These are phyloP conservation scores for Mythimna loreyi DNA, from an alignment of 2,888 invertebrate genomes.

Conservation along the genomic window DNA sequence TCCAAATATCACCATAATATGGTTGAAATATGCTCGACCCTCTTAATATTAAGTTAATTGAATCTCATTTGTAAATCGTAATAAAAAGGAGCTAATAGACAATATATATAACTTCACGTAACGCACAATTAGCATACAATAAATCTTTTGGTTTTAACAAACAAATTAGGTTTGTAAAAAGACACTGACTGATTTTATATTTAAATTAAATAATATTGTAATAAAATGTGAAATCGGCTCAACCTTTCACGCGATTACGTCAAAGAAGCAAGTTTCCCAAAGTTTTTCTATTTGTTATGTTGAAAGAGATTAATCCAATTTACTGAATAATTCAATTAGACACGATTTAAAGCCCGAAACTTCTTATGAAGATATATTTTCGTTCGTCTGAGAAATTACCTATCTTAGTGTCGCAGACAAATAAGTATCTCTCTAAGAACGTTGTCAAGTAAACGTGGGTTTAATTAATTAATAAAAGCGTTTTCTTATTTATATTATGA, in stretches of 20 bases:
- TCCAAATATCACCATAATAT: too few relatives aligned
- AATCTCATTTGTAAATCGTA: neutral
- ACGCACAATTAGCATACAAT: neutral
- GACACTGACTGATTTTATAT: slow-evolving; percentile 7
- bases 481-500: slow-evolving; percentile 36
- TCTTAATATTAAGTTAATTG: neutral
- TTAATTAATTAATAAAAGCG: slow-evolving; percentile 27
- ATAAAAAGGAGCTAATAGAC: neutral
- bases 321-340: slow-evolving; percentile 56
- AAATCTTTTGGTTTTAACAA: slow-evolving; percentile 4
- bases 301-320: slow-evolving; percentile 53
- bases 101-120: neutral
- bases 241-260: slow-evolving; percentile 43
- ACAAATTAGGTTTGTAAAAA: neutral
- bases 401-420: slow-evolving; percentile 35
- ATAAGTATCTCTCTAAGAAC: slow-evolving; percentile 22
- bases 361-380: slow-evolving; percentile 50
- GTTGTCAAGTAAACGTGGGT: slow-evolving; percentile 21
- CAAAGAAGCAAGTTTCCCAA: slow-evolving; percentile 45
- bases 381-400: slow-evolving; percentile 27
- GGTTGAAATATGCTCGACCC: too few relatives aligned
- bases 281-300: slow-evolving; percentile 53
- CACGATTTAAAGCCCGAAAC: slow-evolving; percentile 49
- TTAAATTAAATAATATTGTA: slow-evolving; percentile 36
- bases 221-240: slow-evolving; percentile 38